These are phyloP conservation scores for Lutjanus erythropterus DNA, from an alignment of 2,113 vertebrate species.

Conservation along the genomic window DNA sequence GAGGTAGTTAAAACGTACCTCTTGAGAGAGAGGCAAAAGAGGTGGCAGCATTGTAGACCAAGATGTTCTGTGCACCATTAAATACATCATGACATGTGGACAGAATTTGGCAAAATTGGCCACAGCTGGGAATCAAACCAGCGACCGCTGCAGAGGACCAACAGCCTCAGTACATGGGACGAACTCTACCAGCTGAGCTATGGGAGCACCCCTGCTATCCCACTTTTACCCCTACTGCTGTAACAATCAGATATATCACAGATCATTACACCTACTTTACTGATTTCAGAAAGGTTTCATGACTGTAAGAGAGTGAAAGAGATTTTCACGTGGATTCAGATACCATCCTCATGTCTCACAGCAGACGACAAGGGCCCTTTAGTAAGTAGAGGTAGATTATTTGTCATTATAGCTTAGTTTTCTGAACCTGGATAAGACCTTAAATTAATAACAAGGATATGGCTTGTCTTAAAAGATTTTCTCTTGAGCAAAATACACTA, in stretches of 20 bases:
- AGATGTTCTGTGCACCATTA: too few relatives aligned
- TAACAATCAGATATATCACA: not conserved
- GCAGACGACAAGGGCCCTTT: not conserved
- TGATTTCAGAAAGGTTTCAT: not conserved
- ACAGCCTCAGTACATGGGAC: too few relatives aligned
- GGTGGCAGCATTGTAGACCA: too few relatives aligned
- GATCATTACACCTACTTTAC: not conserved
- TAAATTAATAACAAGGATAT: conserved; percentile 11
- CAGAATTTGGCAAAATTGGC: too few relatives aligned
- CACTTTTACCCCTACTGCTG: not conserved
- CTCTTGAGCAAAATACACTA: not conserved
- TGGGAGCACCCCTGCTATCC: too few relatives aligned
- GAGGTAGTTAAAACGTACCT: too few relatives aligned
- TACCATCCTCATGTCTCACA: not conserved
- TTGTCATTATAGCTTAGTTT: conserved; percentile 12
- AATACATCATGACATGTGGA: too few relatives aligned
- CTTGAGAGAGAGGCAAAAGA: too few relatives aligned
- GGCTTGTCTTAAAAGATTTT: not conserved
- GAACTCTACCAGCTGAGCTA: too few relatives aligned
- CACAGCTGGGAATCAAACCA: too few relatives aligned
- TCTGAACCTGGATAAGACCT: not conserved
- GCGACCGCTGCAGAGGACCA: too few relatives aligned
- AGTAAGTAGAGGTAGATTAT: not conserved
- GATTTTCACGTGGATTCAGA: not conserved
- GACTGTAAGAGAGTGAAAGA: not conserved